Percentiles rank a stretch among this genome's conserved stretches.
Conservation (phyloP, 2,888 invertebrate species). For the Tenthredo amoena region DNA sequence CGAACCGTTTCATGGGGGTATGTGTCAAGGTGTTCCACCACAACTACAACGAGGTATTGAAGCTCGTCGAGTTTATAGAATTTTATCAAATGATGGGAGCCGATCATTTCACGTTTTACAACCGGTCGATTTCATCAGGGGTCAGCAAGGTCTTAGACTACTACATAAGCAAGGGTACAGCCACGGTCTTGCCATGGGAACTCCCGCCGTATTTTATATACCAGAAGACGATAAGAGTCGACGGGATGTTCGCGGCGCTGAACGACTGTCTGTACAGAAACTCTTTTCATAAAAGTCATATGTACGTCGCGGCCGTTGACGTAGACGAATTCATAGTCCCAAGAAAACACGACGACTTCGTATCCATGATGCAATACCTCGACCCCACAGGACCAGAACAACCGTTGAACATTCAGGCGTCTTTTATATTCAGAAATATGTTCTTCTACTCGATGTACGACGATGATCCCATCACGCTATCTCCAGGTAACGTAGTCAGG, state of each 20-base stretch:
- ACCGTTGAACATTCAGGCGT: conserved; percentile 67
- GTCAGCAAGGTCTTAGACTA: conserved; percentile 74
- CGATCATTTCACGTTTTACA: conserved; percentile 79
- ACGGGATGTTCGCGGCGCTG: conserved; percentile 72
- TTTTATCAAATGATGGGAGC: conserved; percentile 78
- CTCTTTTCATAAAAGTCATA: conserved; percentile 68
- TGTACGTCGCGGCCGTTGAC: conserved; percentile 69
- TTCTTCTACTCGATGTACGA: conserved; percentile 79
- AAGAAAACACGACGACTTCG: conserved; percentile 62
- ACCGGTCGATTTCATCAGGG: conserved; percentile 72
- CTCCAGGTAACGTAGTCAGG: conserved; percentile 62
- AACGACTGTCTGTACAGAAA: conserved; percentile 73
- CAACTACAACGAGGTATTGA: conserved; percentile 75
- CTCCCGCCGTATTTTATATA: conserved; percentile 65
- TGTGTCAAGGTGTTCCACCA: conserved; percentile 78
- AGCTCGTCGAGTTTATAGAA: conserved; percentile 79
- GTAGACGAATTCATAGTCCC: conserved; percentile 74
- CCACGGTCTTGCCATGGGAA: conserved; percentile 77
- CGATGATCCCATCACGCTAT: conserved; percentile 75
- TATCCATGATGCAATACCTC: conserved; percentile 71
- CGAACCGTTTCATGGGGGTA: conserved; percentile 69
- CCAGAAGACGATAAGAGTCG: conserved; percentile 76
- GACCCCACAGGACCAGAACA: conserved; percentile 52
- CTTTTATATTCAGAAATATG: conserved; percentile 78
- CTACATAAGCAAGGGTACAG: conserved; percentile 72